Evolutionary conservation across 2,888 invertebrate species (phyloP), one percentile per base, ranked within the genome.

Genomic region (Acrobasis repandana): DNA sequence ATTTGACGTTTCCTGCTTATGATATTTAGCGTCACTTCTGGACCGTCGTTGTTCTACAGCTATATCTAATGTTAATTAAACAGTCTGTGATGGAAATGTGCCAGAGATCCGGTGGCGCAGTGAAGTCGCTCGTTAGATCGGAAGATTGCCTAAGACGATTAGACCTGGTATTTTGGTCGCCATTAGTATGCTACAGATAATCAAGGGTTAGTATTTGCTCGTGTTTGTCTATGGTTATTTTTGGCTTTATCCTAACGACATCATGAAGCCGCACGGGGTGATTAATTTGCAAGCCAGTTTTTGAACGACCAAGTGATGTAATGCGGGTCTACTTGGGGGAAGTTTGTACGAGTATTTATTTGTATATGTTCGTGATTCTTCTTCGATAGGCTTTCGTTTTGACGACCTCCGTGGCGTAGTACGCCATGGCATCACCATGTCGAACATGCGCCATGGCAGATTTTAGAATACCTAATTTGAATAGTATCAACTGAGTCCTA

Each of bases 91-190:
- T 79, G 79, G 81, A 81, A 75, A 76, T 76, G 75, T 77, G 86
- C 82, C 85, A 82, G 69, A 85, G 80, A 85, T 82, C 72, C 74
- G 71, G 63, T 57, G 62, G 54, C 11, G 11, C 38, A 54, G 54
- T 60, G 58, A 71, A 69, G 71, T 68, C 69, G 68, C 68, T 69
- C 67, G 70, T 71, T 69, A 74, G 77, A 79, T 77, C 67, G 60
- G 46, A 58, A 69, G 70, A 70, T 68, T 66, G 71, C 61, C 54
- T 54, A 38, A 38, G 38, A 20, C 54, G 54, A 54, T 54, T 54
- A 54, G 20, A 20, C 4, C 38, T 54, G 54, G 54, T 54, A 54
- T 56, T 60, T 60, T 62, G 48, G 57, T 62, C 11, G 54, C 54
- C 34, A 48, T 61, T 54, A 48, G 58, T 43, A 54, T 43, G 54